A percentile compares a stretch with the other conserved stretches of the same genome.
phyloP scores from a whole-genome alignment of 2,797 vertebrate genomes.

The Arnoldichthys spilopterus region DNA sequence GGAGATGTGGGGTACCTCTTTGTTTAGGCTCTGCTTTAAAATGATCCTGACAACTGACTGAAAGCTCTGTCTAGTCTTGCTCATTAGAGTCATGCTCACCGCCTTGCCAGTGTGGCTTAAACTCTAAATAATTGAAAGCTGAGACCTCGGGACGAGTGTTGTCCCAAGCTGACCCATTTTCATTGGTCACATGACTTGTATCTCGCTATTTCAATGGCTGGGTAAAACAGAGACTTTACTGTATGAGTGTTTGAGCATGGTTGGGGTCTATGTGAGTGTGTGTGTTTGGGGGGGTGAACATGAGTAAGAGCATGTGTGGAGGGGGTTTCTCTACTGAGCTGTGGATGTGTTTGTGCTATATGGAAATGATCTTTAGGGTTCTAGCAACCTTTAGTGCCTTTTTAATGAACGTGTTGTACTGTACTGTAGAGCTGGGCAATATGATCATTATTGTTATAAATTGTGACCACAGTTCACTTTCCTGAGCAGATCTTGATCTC shows the following conservation, averaged over 20 bases:
- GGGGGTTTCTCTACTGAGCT: neutral
- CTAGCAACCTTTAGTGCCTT: neutral
- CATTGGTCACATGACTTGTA: slow-evolving; percentile 38
- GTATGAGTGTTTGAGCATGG: slow-evolving; percentile 42
- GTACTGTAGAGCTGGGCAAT: no score
- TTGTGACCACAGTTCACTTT: no score
- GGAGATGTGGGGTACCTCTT: slow-evolving; percentile 40
- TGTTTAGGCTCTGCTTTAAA: slow-evolving; percentile 42
- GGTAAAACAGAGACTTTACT: slow-evolving; percentile 54
- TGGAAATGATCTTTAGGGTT: slow-evolving; percentile 22
- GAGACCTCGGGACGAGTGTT: slow-evolving; percentile 37
- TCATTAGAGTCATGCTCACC: slow-evolving; percentile 28
- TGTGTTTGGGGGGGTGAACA: slow-evolving; percentile 27
- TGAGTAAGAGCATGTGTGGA: no score
- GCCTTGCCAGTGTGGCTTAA: slow-evolving; percentile 45
- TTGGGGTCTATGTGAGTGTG: slow-evolving; percentile 33
- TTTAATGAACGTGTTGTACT: no score
- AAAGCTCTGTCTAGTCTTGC: slow-evolving; percentile 33
- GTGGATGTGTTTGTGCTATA: slow-evolving; percentile 2
- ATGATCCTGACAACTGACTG: slow-evolving; percentile 21
- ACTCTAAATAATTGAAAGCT: slow-evolving; percentile 62
- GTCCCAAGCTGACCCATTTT: slow-evolving; percentile 59
- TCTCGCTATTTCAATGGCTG: slow-evolving; percentile 40
- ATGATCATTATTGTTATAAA: no score
- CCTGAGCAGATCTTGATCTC: no score